These are phyloP conservation scores for Coregonus clupeaformis DNA, from an alignment of 2,113 vertebrate species.

Conservation along the genomic window DNA sequence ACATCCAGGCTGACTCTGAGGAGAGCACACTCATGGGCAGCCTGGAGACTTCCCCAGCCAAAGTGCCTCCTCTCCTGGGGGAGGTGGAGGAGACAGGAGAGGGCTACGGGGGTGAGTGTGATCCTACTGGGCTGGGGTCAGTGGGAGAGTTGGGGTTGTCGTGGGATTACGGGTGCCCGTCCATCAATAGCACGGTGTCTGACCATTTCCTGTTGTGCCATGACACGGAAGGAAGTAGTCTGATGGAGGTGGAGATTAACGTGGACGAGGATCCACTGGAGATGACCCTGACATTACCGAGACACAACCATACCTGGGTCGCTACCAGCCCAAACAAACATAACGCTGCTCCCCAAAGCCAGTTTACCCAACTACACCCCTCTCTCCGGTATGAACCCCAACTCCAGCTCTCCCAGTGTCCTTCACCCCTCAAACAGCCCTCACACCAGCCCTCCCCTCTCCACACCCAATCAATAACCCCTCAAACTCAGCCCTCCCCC, in stretches of 20 bases:
- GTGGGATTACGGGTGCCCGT: slow-evolving; percentile 17
- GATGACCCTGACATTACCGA: slow-evolving; percentile 48
- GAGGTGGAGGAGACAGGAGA: slow-evolving; percentile 53
- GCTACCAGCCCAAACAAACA: slow-evolving; percentile 54
- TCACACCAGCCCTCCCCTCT: slow-evolving; percentile 34
- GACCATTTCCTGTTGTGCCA: slow-evolving; percentile 57
- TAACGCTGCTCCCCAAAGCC: slow-evolving; percentile 44
- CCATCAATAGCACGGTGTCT: slow-evolving; percentile 32
- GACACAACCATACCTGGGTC: slow-evolving; percentile 35
- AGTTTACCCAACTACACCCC: slow-evolving; percentile 37
- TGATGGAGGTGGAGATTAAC: slow-evolving; percentile 79
- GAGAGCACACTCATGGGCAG: slow-evolving; percentile 42
- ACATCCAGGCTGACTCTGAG: slow-evolving; percentile 35
- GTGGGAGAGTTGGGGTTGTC: slow-evolving; percentile 38
- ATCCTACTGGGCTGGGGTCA: slow-evolving; percentile 20
- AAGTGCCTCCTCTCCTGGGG: slow-evolving; percentile 34
- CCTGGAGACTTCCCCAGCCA: slow-evolving; percentile 49
- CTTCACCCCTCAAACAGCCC: slow-evolving; percentile 33
- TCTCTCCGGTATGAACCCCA: slow-evolving; percentile 18
- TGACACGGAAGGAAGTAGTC: slow-evolving; percentile 71
- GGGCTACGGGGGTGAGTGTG: slow-evolving; percentile 61
- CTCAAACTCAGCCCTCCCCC: slow-evolving; percentile 37
- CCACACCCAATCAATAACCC: slow-evolving; percentile 20
- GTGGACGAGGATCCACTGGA: slow-evolving; percentile 78
- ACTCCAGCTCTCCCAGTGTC: slow-evolving; percentile 26